phyloP scores from a whole-genome alignment of 2,797 vertebrate species.

The Anisognathus igniventris region DNA sequence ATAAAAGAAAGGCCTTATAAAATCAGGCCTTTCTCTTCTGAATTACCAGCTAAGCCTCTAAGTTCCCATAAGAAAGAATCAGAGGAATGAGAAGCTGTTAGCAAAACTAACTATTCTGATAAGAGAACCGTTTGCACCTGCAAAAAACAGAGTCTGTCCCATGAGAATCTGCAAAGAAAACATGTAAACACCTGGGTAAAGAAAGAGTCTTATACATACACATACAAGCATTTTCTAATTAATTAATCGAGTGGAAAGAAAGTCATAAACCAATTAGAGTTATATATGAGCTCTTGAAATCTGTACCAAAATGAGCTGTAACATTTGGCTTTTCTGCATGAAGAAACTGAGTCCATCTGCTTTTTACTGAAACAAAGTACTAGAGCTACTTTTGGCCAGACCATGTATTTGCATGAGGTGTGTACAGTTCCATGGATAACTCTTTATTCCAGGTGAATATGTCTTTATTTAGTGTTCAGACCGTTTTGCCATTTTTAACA shows the following conservation, averaged over 20 bases:
- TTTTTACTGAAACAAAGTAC: neutral
- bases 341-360: neutral
- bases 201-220: neutral
- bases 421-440: fast-evolving
- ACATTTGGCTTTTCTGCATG: neutral
- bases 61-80: neutral
- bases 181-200: neutral
- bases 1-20: neutral
- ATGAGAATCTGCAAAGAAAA: neutral
- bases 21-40: neutral
- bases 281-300: neutral
- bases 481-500: neutral
- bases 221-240: neutral
- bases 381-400: neutral
- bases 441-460: neutral
- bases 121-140: neutral
- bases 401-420: neutral
- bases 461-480: neutral
- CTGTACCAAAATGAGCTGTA: neutral
- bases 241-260: neutral
- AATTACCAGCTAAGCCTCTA: neutral
- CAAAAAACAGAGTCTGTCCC: neutral
- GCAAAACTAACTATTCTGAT: neutral
- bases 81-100: neutral
- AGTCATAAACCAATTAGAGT: neutral